Percentiles rank a stretch among this genome's conserved stretches.
Conservation (phyloP, 2,797 vertebrate genomes). For the Phylloscopus collybita region DNA sequence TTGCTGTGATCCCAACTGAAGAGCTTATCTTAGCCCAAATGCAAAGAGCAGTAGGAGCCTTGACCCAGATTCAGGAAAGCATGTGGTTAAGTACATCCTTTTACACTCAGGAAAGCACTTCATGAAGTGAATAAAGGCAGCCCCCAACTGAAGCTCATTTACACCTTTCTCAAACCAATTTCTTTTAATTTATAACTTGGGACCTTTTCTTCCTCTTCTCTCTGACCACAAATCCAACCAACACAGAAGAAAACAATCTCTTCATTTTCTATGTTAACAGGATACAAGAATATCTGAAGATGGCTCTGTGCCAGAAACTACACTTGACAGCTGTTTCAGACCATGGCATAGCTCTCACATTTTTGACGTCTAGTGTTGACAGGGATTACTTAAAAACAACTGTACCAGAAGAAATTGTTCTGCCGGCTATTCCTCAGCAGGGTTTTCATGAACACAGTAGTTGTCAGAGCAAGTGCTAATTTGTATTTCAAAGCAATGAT, state of each 20-base stretch:
- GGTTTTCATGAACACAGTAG: slow-evolving; percentile 7
- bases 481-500: slow-evolving; percentile 15
- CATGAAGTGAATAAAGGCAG: not conserved
- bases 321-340: slow-evolving; percentile 52
- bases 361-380: slow-evolving; percentile 13
- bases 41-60: not conserved
- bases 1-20: not conserved
- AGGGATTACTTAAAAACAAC: slow-evolving; percentile 51
- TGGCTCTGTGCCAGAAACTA: slow-evolving; percentile 26
- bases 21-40: not conserved
- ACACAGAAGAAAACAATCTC: not conserved
- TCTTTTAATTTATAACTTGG: not conserved
- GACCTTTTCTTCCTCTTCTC: not conserved
- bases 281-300: not conserved
- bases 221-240: not conserved
- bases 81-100: not conserved
- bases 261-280: not conserved
- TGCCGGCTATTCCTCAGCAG: slow-evolving; percentile 46
- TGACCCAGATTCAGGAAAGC: not conserved
- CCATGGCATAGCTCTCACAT: not conserved
- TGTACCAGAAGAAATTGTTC: slow-evolving; percentile 31
- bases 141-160: not conserved
- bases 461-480: slow-evolving; percentile 21
- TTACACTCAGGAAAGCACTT: not conserved
- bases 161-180: not conserved